Percentiles rank a stretch among this genome's conserved stretches.
phyloP scores from a whole-genome alignment of 2,113 vertebrate species.

The Prunella fulvescens region DNA sequence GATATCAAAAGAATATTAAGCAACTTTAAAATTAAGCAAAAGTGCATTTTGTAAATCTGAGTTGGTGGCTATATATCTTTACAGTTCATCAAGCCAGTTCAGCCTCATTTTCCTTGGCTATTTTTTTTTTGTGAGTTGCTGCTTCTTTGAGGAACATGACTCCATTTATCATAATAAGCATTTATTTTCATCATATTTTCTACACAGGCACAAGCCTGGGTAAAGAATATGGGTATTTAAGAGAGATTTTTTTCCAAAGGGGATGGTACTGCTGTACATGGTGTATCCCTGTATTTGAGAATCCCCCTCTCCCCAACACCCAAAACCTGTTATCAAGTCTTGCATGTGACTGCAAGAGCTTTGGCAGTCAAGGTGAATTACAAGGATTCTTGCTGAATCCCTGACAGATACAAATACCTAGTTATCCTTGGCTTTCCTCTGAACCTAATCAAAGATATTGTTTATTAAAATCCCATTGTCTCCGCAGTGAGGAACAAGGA shows the following conservation, averaged over 20 bases:
- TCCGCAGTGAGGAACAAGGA: constrained; percentile 20
- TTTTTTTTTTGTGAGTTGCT: neutral
- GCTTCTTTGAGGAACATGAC: neutral
- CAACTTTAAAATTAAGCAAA: constrained; percentile 22
- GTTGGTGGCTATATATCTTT: neutral
- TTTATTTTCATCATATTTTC: neutral
- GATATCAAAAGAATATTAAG: constrained; percentile 4
- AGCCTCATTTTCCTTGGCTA: neutral
- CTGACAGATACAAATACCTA: neutral
- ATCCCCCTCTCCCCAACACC: neutral
- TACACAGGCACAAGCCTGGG: neutral
- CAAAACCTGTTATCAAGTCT: neutral
- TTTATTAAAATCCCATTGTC: constrained; percentile 51
- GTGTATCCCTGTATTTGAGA: neutral
- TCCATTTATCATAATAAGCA: neutral
- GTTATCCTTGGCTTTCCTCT: constrained; percentile 38
- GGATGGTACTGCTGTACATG: neutral
- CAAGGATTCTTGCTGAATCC: constrained; percentile 11
- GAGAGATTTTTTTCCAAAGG: neutral
- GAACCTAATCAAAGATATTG: constrained; percentile 47
- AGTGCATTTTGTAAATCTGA: neutral
- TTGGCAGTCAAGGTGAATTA: constrained; percentile 9
- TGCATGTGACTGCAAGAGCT: neutral
- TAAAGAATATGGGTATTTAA: neutral
- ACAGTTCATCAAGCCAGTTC: neutral